phyloP scores from a whole-genome alignment of 2,888 invertebrate species.

The Phrixothrix hirtus region DNA sequence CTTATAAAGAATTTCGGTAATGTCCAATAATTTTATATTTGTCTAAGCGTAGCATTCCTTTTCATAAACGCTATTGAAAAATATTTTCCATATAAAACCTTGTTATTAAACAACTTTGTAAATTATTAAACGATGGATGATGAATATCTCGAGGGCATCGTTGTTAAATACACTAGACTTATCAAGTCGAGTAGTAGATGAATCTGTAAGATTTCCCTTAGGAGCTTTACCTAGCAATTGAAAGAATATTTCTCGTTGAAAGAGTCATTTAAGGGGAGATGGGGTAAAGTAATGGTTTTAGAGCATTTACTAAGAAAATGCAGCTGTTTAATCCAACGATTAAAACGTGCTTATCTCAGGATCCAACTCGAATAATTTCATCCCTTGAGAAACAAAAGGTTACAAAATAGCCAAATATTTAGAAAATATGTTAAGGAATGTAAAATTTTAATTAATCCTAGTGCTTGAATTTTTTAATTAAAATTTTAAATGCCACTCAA shows the following conservation, averaged over 20 bases:
- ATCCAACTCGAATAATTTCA: conserved; percentile 16
- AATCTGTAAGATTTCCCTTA: conserved; percentile 18
- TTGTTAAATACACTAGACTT: conserved; percentile 8
- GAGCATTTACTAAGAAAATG: conserved; percentile 8
- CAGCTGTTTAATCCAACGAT: conserved; percentile 18
- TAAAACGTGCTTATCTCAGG: conserved; percentile 17
- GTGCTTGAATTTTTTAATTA: not conserved
- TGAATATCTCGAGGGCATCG: conserved; percentile 2
- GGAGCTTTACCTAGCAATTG: conserved; percentile 11
- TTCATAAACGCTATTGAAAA: too few relatives aligned
- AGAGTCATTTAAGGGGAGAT: conserved; percentile 17
- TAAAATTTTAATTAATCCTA: conserved; percentile 2
- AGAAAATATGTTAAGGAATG: conserved; percentile 6
- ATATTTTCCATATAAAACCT: too few relatives aligned
- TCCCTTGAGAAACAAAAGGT: conserved; percentile 13
- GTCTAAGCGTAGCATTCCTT: too few relatives aligned
- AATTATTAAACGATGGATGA: too few relatives aligned
- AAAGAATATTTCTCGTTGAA: conserved; percentile 22
- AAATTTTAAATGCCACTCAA: not conserved
- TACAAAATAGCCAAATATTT: conserved; percentile 16
- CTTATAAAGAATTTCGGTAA: too few relatives aligned
- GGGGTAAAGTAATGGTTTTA: conserved; percentile 19
- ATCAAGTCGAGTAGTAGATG: conserved; percentile 10
- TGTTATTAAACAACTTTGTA: too few relatives aligned
- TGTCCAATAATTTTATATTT: too few relatives aligned